Base-by-base conservation (phyloP, 1,140 invertebrate species). In the Musca domestica region DNA sequence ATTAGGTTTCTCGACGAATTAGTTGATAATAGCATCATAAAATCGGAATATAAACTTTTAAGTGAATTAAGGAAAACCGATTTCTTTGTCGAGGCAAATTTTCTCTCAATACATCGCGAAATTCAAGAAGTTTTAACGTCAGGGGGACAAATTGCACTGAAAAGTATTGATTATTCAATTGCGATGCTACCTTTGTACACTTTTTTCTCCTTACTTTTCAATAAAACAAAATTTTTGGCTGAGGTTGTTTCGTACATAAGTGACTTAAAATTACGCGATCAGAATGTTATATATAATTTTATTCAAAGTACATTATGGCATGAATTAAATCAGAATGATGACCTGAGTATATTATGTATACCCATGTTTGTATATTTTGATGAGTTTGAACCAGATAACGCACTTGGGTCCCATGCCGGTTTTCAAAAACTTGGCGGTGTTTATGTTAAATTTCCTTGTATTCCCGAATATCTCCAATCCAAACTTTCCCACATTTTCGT, bases 401-500 rank as follows among this genome's bases (percentile, higher is more conserved):
- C n/a, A n/a, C n/a, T n/a, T n/a, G n/a, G n/a, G n/a, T n/a, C n/a
- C n/a, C n/a, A n/a, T n/a, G n/a, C n/a, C n/a, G n/a, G n/a, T n/a
- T n/a, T n/a, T n/a, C n/a, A n/a, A n/a, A n/a, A n/a, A n/a, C n/a
- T n/a, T n/a, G n/a, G n/a, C n/a, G n/a, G n/a, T n/a, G n/a, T n/a
- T n/a, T n/a, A n/a, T n/a, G n/a, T n/a, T n/a, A n/a, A n/a, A n/a
- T n/a, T n/a, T n/a, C n/a, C n/a, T n/a, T n/a, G n/a, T n/a, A n/a
- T n/a, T n/a, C n/a, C n/a, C n/a, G n/a, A n/a, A n/a, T n/a, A n/a
- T n/a, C n/a, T n/a, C n/a, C n/a, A n/a, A n/a, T n/a, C n/a, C n/a
- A n/a, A n/a, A n/a, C 19, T 65, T 23, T 12, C 19, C 22, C 19
- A 30, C 20, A 65, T 65, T 20, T 48, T 65, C 48, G 10, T 65